phyloP scores from a whole-genome alignment of 1,140 invertebrate species.

The Lysiphlebus fabarum region DNA sequence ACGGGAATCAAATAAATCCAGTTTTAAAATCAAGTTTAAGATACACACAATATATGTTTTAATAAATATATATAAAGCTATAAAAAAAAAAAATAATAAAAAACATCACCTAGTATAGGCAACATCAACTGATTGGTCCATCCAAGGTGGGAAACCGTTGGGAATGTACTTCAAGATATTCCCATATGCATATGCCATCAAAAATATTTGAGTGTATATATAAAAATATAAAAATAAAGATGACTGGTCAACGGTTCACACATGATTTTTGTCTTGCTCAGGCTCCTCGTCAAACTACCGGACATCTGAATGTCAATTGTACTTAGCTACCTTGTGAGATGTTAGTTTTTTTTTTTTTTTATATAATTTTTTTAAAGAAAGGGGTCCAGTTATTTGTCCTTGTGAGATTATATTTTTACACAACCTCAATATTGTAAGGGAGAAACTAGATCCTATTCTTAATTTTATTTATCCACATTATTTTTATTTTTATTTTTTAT shows the following conservation, averaged over 20 bases:
- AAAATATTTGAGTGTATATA: slow-evolving; percentile 10
- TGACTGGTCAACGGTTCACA: slow-evolving; percentile 27
- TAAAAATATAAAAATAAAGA: slow-evolving; percentile 22
- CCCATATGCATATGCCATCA: slow-evolving; percentile 16
- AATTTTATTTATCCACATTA: too few relatives aligned
- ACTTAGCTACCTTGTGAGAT: slow-evolving; percentile 1
- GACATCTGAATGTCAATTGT: slow-evolving; percentile 31
- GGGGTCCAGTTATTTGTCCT: slow-evolving; percentile 1
- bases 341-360: not conserved
- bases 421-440: too few relatives aligned
- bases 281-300: slow-evolving; percentile 33
- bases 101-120: slow-evolving; percentile 25
- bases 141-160: slow-evolving; percentile 34
- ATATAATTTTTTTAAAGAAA: slow-evolving; percentile 7
- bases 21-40: slow-evolving; percentile 52
- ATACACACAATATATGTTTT: not conserved
- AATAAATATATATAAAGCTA: slow-evolving; percentile 3
- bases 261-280: slow-evolving; percentile 29
- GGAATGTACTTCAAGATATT: slow-evolving; percentile 14
- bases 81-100: slow-evolving; percentile 14
- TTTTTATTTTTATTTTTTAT: too few relatives aligned
- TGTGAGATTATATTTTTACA: not conserved
- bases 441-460: slow-evolving; percentile 5
- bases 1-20: slow-evolving; percentile 43
- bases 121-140: slow-evolving; percentile 45